These are phyloP conservation scores for Pyrrhura leucotis DNA, from an alignment of 2,797 vertebrate species.

Conservation along the genomic window DNA sequence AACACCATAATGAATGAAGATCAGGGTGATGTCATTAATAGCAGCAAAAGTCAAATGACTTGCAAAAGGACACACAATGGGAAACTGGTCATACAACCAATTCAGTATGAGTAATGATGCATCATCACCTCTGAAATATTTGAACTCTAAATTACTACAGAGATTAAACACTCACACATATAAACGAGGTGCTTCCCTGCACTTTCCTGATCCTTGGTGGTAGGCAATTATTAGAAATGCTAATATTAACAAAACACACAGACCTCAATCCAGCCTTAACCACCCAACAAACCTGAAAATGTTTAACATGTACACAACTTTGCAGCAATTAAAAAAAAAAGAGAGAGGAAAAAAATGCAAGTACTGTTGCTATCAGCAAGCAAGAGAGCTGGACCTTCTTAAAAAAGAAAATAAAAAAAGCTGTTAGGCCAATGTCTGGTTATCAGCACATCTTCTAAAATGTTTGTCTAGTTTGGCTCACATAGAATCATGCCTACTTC, in stretches of 20 bases:
- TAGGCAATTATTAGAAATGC: not conserved
- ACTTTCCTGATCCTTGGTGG: not conserved
- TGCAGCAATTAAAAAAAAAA: not conserved
- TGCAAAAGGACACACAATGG: not conserved
- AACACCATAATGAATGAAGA: not conserved
- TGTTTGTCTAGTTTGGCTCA: not conserved
- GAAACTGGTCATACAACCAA: not conserved
- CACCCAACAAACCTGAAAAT: not conserved
- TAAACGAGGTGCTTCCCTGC: not conserved
- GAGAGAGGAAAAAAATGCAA: not conserved
- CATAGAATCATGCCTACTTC: not conserved
- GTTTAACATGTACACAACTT: not conserved
- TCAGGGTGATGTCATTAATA: not conserved
- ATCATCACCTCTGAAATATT: not conserved
- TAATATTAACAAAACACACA: not conserved
- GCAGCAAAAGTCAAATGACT: not conserved
- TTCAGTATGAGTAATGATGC: not conserved
- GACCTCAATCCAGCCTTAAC: not conserved
- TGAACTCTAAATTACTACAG: not conserved
- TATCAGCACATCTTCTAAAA: constrained; percentile 19
- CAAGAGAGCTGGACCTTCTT: not conserved
- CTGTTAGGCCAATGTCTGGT: not conserved
- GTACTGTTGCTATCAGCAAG: not conserved
- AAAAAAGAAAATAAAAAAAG: not conserved
- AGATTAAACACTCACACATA: not conserved